A percentile compares a stretch with the other conserved stretches of the same genome.
phyloP scores from a whole-genome alignment of 2,113 vertebrate species.

The Galbula dea region DNA sequence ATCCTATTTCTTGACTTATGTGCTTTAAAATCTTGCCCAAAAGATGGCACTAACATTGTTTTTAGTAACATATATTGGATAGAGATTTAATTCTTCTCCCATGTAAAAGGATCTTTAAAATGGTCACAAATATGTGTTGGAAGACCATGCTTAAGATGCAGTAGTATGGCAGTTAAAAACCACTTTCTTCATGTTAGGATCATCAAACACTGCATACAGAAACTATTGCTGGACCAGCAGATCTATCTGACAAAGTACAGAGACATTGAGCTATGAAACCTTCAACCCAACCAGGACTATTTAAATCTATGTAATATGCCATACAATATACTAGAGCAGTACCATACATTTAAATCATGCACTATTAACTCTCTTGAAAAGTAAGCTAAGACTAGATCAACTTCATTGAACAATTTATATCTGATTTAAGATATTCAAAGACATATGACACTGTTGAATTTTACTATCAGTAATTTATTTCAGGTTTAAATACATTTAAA shows the following conservation, averaged over 20 bases:
- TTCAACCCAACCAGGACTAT: background rate
- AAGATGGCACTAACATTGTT: slow-evolving; percentile 70
- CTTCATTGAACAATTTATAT: slow-evolving; percentile 48
- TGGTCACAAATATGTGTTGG: background rate
- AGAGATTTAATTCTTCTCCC: slow-evolving; percentile 45
- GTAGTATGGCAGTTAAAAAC: background rate
- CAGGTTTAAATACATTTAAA: slow-evolving; percentile 47
- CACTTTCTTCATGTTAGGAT: too few relatives aligned
- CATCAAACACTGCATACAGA: background rate
- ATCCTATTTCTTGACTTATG: slow-evolving; percentile 44
- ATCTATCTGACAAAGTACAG: background rate
- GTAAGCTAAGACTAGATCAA: slow-evolving; percentile 31
- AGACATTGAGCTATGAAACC: background rate
- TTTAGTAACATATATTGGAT: slow-evolving; percentile 53
- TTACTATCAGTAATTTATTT: slow-evolving; percentile 47
- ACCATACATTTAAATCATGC: slow-evolving; percentile 9
- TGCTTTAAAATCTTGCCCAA: slow-evolving; percentile 69
- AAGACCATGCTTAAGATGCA: background rate
- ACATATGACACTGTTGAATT: slow-evolving; percentile 24
- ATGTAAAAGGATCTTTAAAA: background rate
- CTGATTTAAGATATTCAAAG: slow-evolving; percentile 57
- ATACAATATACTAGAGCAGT: background rate
- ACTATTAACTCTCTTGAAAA: slow-evolving; percentile 27
- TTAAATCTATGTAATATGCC: slow-evolving; percentile 14
- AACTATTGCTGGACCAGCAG: background rate